Conservation (phyloP, 2,888 invertebrate genomes). For the Lepidonotus clava region DNA sequence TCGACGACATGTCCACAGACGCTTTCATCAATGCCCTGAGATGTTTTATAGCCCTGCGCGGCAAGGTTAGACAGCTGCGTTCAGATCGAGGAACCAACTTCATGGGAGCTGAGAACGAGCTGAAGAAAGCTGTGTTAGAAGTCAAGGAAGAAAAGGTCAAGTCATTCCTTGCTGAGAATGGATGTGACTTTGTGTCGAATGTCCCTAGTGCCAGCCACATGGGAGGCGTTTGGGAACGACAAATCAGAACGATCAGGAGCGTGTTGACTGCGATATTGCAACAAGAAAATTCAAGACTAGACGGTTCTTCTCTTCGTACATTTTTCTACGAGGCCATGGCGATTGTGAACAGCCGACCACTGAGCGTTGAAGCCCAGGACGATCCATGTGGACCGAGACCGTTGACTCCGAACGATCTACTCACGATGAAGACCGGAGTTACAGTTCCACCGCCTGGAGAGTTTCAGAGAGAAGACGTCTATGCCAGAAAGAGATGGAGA, state of each 20-base stretch:
- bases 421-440: constrained; percentile 53
- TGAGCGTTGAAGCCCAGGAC: constrained; percentile 58
- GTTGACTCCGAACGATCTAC: constrained; percentile 56
- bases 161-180: neutral
- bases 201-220: constrained; percentile 68
- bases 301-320: constrained; percentile 62
- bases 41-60: constrained; percentile 1
- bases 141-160: constrained; percentile 49
- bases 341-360: constrained; percentile 63
- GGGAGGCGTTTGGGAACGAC: constrained; percentile 70
- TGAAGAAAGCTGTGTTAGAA: constrained; percentile 47
- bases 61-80: neutral
- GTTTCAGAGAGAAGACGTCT: constrained; percentile 49
- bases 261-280: constrained; percentile 60
- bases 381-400: constrained; percentile 55
- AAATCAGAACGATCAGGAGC: constrained; percentile 65
- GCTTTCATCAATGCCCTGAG: constrained; percentile 38
- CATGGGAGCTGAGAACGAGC: constrained; percentile 57
- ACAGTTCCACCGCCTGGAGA: constrained; percentile 41
- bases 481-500: constrained; percentile 47
- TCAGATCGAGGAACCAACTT: constrained; percentile 54
- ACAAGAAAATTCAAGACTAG: constrained; percentile 51
- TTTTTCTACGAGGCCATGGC: constrained; percentile 62
- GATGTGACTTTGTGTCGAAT: constrained; percentile 60
- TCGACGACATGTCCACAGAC: constrained; percentile 33